These are phyloP conservation scores for Bursaphelenchus mucronatus DNA, from an alignment of 1,140 invertebrate species.

Conservation along the genomic window DNA sequence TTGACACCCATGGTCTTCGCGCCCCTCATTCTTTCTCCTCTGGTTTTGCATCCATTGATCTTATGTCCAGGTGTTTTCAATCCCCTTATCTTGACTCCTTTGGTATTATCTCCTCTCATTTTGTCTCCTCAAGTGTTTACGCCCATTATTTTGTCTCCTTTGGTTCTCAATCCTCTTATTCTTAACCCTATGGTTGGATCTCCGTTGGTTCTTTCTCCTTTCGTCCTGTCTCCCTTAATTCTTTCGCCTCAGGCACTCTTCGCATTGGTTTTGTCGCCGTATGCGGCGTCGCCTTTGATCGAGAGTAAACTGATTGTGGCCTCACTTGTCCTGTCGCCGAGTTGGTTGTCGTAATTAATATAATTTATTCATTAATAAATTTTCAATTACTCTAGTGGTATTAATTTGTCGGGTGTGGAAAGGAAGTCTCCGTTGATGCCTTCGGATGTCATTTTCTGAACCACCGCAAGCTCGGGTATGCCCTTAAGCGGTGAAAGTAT, in stretches of 20 bases:
- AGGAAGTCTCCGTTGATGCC: conserved; percentile 19
- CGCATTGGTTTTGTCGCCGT: conserved; percentile 51
- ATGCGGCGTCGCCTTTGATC: conserved; percentile 52
- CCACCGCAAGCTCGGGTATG: conserved; percentile 32
- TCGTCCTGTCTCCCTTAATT: conserved; percentile 43
- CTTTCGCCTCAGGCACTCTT: conserved; percentile 47
- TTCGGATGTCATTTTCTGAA: conserved; percentile 30
- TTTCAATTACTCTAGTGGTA: background rate
- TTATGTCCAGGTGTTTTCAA: conserved; percentile 28
- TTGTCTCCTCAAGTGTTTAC: conserved; percentile 36
- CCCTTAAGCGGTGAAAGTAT: conserved; percentile 30
- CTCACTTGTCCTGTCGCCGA: conserved; percentile 49
- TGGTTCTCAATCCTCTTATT: conserved; percentile 36
- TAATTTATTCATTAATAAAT: background rate
- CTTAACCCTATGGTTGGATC: conserved; percentile 23
- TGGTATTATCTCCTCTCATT: conserved; percentile 39
- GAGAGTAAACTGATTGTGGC: conserved; percentile 33
- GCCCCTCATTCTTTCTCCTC: conserved; percentile 31
- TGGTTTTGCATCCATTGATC: conserved; percentile 52
- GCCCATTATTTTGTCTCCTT: conserved; percentile 20
- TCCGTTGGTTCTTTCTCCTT: conserved; percentile 27
- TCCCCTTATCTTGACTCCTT: conserved; percentile 30
- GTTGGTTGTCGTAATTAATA: conserved; percentile 38
- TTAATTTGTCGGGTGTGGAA: background rate
- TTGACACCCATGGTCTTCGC: conserved; percentile 24